Conservation (phyloP, 2,888 invertebrate genomes). For the Acrobeloides nanus region DNA sequence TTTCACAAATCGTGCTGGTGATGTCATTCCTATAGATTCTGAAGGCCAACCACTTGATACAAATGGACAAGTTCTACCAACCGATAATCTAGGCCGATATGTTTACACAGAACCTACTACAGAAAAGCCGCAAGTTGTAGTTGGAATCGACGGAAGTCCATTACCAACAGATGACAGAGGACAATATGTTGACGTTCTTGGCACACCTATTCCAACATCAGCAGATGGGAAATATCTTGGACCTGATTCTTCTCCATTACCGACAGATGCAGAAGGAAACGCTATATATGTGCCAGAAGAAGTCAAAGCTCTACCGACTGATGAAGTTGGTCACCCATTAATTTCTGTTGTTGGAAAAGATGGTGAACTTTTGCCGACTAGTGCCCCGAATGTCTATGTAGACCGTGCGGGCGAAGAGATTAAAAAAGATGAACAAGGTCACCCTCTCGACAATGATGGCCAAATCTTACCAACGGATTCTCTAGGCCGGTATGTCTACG, state of each 20-base stretch:
- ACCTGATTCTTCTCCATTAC: constrained; percentile 16
- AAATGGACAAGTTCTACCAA: constrained; percentile 22
- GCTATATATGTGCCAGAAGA: too few relatives aligned
- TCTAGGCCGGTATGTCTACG: constrained; percentile 15
- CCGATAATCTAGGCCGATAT: constrained; percentile 19
- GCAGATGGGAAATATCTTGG: constrained; percentile 19
- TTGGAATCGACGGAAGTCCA: constrained; percentile 32
- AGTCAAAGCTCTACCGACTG: too few relatives aligned
- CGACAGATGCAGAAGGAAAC: constrained; percentile 27
- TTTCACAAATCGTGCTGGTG: constrained; percentile 9
- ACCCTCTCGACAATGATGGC: constrained; percentile 22
- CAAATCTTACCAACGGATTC: constrained; percentile 13
- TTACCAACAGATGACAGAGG: constrained; percentile 19
- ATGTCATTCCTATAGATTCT: constrained; percentile 17
- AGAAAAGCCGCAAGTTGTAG: too few relatives aligned
- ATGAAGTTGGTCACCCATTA: too few relatives aligned
- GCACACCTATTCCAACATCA: constrained; percentile 20
- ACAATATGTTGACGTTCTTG: constrained; percentile 14
- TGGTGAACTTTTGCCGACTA: too few relatives aligned
- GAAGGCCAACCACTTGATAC: constrained; percentile 13
- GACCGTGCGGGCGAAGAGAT: constrained; percentile 19
- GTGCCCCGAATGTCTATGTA: too few relatives aligned
- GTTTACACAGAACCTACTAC: too few relatives aligned
- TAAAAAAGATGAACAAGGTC: constrained; percentile 11
- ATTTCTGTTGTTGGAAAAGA: too few relatives aligned